Percentiles rank a stretch among this genome's conserved stretches.
Conservation (phyloP, 2,888 invertebrate genomes). For the Limnephilus marmoratus region DNA sequence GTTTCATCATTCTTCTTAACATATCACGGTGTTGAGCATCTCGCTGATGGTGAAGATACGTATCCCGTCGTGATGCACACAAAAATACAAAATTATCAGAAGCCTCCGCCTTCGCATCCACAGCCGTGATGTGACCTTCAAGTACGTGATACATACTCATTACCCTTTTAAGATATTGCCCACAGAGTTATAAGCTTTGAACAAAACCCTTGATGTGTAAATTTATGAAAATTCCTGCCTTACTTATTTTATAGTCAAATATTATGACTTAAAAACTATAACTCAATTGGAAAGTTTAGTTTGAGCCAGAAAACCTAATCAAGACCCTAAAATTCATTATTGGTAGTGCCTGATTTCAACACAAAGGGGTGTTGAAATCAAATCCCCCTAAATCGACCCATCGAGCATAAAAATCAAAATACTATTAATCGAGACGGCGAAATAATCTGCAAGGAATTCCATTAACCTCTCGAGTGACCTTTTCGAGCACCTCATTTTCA, state of each 20-base stretch:
- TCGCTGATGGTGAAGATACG: no score
- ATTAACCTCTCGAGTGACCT: constrained; percentile 38
- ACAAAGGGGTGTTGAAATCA: background rate
- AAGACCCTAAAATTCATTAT: background rate
- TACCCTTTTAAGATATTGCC: no score
- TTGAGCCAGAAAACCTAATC: background rate
- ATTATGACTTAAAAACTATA: background rate
- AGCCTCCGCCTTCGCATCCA: no score
- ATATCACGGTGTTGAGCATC: no score
- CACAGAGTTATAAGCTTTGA: no score
- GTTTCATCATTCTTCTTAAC: no score
- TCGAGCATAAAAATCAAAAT: constrained; percentile 20
- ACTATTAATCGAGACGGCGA: background rate
- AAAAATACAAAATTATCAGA: no score
- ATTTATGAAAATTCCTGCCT: no score
- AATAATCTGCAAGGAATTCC: constrained; percentile 13
- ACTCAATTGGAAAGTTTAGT: background rate
- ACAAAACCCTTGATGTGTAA: no score
- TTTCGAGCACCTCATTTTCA: constrained; percentile 29
- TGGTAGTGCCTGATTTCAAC: background rate
- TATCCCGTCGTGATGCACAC: no score
- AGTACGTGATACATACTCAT: no score
- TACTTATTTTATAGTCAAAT: background rate
- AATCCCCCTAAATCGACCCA: background rate
- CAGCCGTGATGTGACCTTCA: no score